Conservation (phyloP, 2,797 vertebrate species). For the Perodicticus potto region DNA sequence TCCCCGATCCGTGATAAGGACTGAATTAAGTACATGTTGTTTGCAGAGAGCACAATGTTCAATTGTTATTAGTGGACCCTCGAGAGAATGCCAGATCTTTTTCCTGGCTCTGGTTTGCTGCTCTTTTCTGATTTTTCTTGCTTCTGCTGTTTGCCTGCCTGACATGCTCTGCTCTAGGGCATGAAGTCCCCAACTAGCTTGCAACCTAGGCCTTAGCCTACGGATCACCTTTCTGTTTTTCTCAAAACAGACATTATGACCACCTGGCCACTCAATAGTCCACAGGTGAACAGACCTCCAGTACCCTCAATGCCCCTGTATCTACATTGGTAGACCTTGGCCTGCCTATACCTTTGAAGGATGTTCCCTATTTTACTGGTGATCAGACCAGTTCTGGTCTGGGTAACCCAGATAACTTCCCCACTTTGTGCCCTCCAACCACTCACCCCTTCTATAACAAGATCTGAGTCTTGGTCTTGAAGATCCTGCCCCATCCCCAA, state of each 20-base stretch:
- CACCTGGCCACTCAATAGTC: not conserved
- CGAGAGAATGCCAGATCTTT: not conserved
- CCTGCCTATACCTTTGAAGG: fast-evolving
- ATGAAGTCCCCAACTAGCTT: not conserved
- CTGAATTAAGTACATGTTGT: not conserved
- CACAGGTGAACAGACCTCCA: not conserved
- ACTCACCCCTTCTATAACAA: fast-evolving
- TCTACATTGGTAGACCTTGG: not conserved
- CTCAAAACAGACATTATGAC: not conserved
- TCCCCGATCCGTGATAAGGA: not conserved
- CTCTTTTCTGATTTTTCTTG: not conserved
- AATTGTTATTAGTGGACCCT: not conserved
- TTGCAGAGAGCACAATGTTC: not conserved
- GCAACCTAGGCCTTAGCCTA: fast-evolving
- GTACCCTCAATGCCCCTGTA: not conserved
- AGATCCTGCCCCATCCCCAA: fast-evolving
- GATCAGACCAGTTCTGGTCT: too few relatives aligned
- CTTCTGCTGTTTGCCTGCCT: not conserved
- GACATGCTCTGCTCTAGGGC: not conserved
- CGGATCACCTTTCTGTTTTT: not conserved
- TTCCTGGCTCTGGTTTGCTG: fast-evolving
- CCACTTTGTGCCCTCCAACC: not conserved
- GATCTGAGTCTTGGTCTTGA: not conserved
- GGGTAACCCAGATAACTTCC: not conserved
- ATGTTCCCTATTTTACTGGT: not conserved